Evolutionary conservation across 2,113 vertebrate genomes (phyloP), one percentile per base, ranked within the genome.

Genomic region (Delphinapterus leucas): DNA sequence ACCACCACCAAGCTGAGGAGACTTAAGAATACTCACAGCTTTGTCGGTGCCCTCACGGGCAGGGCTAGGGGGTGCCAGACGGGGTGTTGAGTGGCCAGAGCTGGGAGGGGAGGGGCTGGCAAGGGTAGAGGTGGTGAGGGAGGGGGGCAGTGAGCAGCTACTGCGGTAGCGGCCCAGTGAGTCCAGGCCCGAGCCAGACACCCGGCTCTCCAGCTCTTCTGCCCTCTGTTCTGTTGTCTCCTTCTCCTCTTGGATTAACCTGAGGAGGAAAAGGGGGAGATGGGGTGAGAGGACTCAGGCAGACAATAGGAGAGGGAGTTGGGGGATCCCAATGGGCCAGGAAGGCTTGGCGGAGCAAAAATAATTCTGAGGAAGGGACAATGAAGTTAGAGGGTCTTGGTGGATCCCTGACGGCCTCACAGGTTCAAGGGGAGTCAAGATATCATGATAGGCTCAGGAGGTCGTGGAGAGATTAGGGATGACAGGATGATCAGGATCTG

Each of bases 231-330:
- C 99, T 0, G 99, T 99, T 61, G 99, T 99, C 98, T 99, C 99
- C 97, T 99, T 99, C 98, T 99, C 99, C 97, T 99, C 99, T 97
- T 99, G 99, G 97, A 99, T 99, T 90, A 99, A 96, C 98, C 99
- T 99, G 97, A 80, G 55, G 44, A 18, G 63, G 31, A 26, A 88
- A 58, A 88, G 68, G 33, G 25, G 13, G 28, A 63, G n/a, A 38
- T 17, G 25, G 33, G 28, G 20, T 80, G 58, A 95, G 60, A 63
- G 25, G 21, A 61, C 26, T 2, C 36, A 41, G 23, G 61, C 11
- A 67, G 47, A 38, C 60, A 55, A 61, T 2, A 1, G 28, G 38
- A 41, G 28, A 73, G 53, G 61, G 61, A 63, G 36, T 13, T 41
- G 60, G 58, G 2, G 49, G n/a, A 55, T 33, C 9, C 8, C n/a